A percentile compares a stretch with the other conserved stretches of the same genome.
Conservation (phyloP, 35 echinoderm and acorn worm genomes). For the Hemicentrotus pulcherrimus region DNA sequence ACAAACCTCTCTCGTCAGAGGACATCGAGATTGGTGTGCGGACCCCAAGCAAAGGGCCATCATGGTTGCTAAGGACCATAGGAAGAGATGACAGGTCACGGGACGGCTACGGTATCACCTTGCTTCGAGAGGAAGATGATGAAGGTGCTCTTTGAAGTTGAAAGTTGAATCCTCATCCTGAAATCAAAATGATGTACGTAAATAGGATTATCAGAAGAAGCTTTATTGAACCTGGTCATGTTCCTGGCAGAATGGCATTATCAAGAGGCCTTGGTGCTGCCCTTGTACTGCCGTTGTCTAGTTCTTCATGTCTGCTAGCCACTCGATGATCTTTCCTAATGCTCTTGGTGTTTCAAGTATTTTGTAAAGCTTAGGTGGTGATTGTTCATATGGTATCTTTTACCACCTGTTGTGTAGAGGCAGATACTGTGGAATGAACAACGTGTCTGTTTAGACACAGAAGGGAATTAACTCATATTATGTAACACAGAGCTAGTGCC, state of each 20-base stretch:
- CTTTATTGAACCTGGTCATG: not conserved
- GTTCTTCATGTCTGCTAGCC: not conserved
- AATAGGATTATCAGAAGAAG: not conserved
- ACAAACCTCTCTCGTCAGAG: not conserved
- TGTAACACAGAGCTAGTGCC: too few relatives aligned
- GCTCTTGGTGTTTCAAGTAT: not conserved
- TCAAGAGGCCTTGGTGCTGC: not conserved
- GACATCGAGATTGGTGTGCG: not conserved
- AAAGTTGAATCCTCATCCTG: not conserved
- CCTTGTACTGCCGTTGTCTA: too few relatives aligned
- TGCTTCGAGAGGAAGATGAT: slow-evolving; percentile 30
- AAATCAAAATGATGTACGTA: not conserved
- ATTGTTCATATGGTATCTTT: too few relatives aligned
- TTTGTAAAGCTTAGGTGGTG: too few relatives aligned
- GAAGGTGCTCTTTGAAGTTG: not conserved
- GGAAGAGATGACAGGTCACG: not conserved
- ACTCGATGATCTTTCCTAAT: not conserved
- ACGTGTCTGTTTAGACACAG: too few relatives aligned
- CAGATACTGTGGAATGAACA: too few relatives aligned
- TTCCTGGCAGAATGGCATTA: not conserved
- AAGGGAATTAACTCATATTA: too few relatives aligned
- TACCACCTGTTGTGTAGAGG: too few relatives aligned
- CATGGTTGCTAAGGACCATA: slow-evolving; percentile 37
- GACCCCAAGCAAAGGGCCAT: not conserved
- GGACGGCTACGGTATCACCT: not conserved